Percentiles rank a stretch among this genome's conserved stretches.
phyloP scores from a whole-genome alignment of 2,797 vertebrate species.

The Tapirus indicus region DNA sequence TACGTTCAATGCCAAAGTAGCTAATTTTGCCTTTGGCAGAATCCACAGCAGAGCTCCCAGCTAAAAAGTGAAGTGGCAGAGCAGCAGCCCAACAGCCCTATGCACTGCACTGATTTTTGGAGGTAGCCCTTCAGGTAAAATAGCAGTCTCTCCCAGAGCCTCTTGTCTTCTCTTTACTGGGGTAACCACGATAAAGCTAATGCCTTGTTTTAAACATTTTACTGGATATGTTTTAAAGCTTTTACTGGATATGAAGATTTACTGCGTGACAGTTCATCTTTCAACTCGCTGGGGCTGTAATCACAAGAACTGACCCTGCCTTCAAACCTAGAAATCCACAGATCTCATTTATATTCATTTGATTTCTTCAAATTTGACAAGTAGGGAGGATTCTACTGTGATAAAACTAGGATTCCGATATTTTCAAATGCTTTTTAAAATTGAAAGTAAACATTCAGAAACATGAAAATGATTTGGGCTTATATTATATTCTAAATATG shows the following conservation, averaged over 20 bases:
- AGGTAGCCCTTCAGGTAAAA: background rate
- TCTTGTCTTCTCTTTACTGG: background rate
- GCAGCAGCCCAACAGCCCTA: background rate
- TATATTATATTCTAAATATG: constrained; percentile 70
- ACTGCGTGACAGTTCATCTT: constrained; percentile 23
- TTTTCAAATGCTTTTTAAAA: constrained; percentile 66
- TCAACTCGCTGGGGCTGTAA: background rate
- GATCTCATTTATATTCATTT: constrained; percentile 21
- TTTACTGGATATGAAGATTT: background rate
- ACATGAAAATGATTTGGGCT: constrained; percentile 58
- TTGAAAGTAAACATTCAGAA: constrained; percentile 68
- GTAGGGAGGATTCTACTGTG: background rate
- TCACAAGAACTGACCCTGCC: background rate
- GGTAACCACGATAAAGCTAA: background rate
- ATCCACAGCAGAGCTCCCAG: background rate
- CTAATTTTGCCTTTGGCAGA: background rate
- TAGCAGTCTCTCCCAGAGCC: background rate
- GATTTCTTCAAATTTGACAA: constrained; percentile 61
- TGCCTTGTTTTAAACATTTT: background rate
- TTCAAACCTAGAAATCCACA: constrained; percentile 4
- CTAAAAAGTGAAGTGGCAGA: background rate
- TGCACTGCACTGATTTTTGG: background rate
- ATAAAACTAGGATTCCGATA: constrained; percentile 44
- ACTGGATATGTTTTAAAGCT: background rate
- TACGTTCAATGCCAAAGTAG: constrained; percentile 11